Conservation (phyloP, 2,888 invertebrate genomes). For the Abrostola tripartita region DNA sequence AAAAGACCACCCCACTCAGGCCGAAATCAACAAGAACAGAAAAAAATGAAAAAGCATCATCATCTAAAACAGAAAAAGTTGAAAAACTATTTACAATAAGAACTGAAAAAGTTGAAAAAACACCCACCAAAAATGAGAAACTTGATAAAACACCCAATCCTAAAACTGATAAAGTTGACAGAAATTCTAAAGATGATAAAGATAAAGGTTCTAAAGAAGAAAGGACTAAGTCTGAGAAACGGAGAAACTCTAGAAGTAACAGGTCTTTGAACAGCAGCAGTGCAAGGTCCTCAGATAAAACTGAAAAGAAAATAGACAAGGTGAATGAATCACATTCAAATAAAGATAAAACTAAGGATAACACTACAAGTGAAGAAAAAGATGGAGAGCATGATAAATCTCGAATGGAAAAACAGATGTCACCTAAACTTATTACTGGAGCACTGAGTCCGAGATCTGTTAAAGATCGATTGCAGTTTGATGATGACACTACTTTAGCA, state of each 20-base stretch:
- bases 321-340: constrained; percentile 41
- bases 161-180: constrained; percentile 40
- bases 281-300: constrained; percentile 29
- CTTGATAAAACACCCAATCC: constrained; percentile 10
- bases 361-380: constrained; percentile 44
- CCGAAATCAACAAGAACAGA: constrained; percentile 52
- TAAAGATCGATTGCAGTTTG: constrained; percentile 67
- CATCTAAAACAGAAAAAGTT: constrained; percentile 10
- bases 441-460: constrained; percentile 52
- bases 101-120: constrained; percentile 6
- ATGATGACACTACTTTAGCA: constrained; percentile 75
- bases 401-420: constrained; percentile 18
- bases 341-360: constrained; percentile 57
- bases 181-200: constrained; percentile 46
- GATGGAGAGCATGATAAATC: constrained; percentile 34
- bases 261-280: constrained; percentile 62
- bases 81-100: constrained; percentile 18
- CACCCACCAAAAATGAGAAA: constrained; percentile 5
- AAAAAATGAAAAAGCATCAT: constrained; percentile 8
- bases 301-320: constrained; percentile 53
- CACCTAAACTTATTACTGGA: constrained; percentile 28
- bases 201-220: constrained; percentile 60
- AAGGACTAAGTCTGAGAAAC: constrained; percentile 59
- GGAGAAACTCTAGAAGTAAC: constrained; percentile 68
- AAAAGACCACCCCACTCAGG: constrained; percentile 45